These are phyloP conservation scores for Onthophagus sagittarius DNA, from an alignment of 2,888 invertebrate genomes.

Conservation along the genomic window DNA sequence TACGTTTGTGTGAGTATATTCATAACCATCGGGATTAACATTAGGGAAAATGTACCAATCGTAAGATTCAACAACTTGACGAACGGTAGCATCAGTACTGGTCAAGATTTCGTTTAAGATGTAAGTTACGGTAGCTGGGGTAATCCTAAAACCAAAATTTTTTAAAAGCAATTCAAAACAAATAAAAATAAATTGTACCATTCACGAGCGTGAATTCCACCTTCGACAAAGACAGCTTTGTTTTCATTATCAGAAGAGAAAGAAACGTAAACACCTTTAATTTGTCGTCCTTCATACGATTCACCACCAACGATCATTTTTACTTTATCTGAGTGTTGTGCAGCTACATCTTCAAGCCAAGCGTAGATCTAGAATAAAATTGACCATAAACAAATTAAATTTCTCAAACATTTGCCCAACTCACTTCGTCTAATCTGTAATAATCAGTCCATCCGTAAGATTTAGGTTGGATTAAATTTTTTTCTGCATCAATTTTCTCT, in stretches of 20 bases:
- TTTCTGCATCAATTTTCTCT: conserved; percentile 46
- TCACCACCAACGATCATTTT: conserved; percentile 51
- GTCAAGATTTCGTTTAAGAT: conserved; percentile 70
- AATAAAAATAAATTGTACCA: conserved; percentile 7
- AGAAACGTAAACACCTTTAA: conserved; percentile 51
- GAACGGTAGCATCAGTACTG: conserved; percentile 53
- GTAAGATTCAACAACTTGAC: conserved; percentile 59
- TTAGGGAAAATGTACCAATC: conserved; percentile 75
- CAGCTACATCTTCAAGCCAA: conserved; percentile 52
- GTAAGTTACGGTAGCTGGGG: conserved; percentile 43
- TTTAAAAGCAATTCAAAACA: neutral
- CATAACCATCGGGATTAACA: conserved; percentile 71
- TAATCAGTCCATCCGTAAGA: conserved; percentile 57
- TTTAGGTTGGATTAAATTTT: neutral
- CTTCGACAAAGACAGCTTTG: conserved; percentile 57
- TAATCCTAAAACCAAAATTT: conserved; percentile 37
- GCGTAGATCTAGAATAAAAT: conserved; percentile 46
- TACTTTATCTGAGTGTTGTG: conserved; percentile 46
- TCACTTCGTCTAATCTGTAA: conserved; percentile 51
- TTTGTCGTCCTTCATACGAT: conserved; percentile 53
- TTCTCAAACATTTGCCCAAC: neutral
- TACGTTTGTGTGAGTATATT: conserved; percentile 60
- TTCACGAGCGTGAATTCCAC: conserved; percentile 21
- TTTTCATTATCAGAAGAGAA: conserved; percentile 42
- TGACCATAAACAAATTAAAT: neutral